Evolutionary conservation across 92 coral and sea anemone genomes (phyloP), one percentile per base, ranked within the genome.

Genomic region (Umimayanthus kanabou): DNA sequence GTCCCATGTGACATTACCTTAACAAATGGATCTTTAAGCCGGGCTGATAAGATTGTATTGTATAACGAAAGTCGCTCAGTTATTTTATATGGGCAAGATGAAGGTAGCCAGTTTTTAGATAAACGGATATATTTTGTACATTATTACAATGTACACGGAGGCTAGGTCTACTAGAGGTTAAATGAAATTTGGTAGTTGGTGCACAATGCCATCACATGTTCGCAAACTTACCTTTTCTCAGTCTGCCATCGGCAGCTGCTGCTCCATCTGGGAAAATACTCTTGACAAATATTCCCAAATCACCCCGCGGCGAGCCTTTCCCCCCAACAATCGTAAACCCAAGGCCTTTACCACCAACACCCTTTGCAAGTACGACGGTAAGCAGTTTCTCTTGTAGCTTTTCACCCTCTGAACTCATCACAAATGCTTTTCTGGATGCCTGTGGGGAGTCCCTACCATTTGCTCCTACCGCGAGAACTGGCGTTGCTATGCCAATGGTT

Each of bases 251-350:
- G 3, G 95, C 92, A 25, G 92, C 99, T 33, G 99, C 99, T 20
- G 98, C 95, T 57, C 99, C 98, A 40, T 94, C 96, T 11, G 96
- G 95, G 29, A 95, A 87, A 80, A 95, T 90, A 42, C 82, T 97
- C 91, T 95, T 94, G 47, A 97, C 93, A 73, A 95, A 90, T 42
- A 97, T 94, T 37, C 97, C 94, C 92, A 97, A 85, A 81, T 94
- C 96, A 22, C 99, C 99, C 81, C 93, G 91, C 2, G 97, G 91
- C 23, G 97, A 95, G 10, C 93, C 98, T 80, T 91, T 91, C 39
- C 99, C 99, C 37, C 99, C 99, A 3, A 97, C 99, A 70, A 97
- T 97, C 39, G 99, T 97, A 76, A 97, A 97, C 25, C 99, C 99
- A 76, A 97, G 95, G 25, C 98, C 96, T 75, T 92, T 97, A 5